A percentile compares a stretch with the other conserved stretches of the same genome.
Conservation (phyloP, 2,797 vertebrate species). For the Epinephelus coioides region DNA sequence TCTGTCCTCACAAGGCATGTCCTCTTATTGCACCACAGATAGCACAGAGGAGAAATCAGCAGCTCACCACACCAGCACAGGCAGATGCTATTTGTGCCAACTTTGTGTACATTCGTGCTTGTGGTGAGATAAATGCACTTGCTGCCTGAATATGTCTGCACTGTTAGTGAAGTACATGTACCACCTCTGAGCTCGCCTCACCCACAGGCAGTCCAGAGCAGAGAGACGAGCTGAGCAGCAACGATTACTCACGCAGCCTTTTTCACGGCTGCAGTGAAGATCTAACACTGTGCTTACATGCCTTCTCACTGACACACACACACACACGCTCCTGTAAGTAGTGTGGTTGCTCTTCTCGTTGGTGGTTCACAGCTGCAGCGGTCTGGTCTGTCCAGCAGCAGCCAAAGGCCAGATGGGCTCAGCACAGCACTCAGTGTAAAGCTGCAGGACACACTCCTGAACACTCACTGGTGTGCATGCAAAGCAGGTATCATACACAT, state of each 20-base stretch:
- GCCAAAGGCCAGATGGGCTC: conserved; percentile 62
- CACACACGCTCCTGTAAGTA: not conserved
- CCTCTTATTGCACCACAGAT: not conserved
- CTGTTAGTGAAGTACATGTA: conserved; percentile 38
- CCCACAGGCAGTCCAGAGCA: conserved; percentile 29
- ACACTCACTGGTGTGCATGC: conserved; percentile 48
- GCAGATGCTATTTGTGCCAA: not conserved
- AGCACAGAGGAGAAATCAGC: conserved; percentile 25
- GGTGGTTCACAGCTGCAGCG: conserved; percentile 26
- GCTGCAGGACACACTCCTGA: conserved; percentile 50
- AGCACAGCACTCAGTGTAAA: conserved; percentile 36
- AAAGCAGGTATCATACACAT: conserved; percentile 49
- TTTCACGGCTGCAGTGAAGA: conserved; percentile 49
- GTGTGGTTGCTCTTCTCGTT: conserved; percentile 25
- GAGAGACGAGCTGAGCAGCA: conserved; percentile 47
- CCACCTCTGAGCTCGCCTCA: conserved; percentile 53
- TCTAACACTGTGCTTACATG: conserved; percentile 27
- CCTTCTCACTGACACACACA: not conserved
- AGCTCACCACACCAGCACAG: conserved; percentile 27
- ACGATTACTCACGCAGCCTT: conserved; percentile 58
- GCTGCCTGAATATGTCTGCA: conserved; percentile 28
- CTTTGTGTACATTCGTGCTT: conserved; percentile 16
- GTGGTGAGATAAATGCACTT: conserved; percentile 40
- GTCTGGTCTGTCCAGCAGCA: conserved; percentile 38
- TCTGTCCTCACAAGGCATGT: conserved; percentile 4